A percentile compares a stretch with the other conserved stretches of the same genome.
Conservation (phyloP, 2,888 invertebrate species). For the Stenurella melanura region DNA sequence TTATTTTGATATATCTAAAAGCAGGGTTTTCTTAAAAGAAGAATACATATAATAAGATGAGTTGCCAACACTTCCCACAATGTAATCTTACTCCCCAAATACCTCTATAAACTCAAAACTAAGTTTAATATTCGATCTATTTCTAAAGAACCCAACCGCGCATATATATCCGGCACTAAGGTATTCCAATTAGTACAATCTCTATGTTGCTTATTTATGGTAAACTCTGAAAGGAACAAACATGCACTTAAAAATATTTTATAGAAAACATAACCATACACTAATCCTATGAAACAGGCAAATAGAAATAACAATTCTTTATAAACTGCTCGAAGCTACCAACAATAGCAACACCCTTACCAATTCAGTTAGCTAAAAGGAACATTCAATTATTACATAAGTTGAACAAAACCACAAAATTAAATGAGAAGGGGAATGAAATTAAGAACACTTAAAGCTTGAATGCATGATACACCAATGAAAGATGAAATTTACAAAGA, state of each 20-base stretch:
- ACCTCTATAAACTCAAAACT: background rate
- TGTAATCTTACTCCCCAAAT: too few species aligned
- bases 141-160: conserved; percentile 1
- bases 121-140: background rate
- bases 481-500: conserved; percentile 23
- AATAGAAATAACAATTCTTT: conserved; percentile 18
- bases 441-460: conserved; percentile 49
- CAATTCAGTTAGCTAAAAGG: conserved; percentile 71
- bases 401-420: conserved; percentile 38
- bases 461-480: conserved; percentile 46
- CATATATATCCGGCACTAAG: background rate
- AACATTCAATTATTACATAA: conserved; percentile 51
- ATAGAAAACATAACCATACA: conserved; percentile 28
- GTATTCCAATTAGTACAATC: background rate
- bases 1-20: too few species aligned
- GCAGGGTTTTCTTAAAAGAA: too few species aligned
- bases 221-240: conserved; percentile 25
- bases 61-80: too few species aligned
- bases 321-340: conserved; percentile 34
- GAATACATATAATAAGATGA: too few species aligned
- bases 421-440: conserved; percentile 27
- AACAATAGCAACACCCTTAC: conserved; percentile 64
- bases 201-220: conserved; percentile 6
- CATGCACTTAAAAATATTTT: conserved; percentile 8
- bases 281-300: conserved; percentile 37